Base-by-base conservation (phyloP, 2,888 invertebrate genomes). In the Ennomos quercinarius region DNA sequence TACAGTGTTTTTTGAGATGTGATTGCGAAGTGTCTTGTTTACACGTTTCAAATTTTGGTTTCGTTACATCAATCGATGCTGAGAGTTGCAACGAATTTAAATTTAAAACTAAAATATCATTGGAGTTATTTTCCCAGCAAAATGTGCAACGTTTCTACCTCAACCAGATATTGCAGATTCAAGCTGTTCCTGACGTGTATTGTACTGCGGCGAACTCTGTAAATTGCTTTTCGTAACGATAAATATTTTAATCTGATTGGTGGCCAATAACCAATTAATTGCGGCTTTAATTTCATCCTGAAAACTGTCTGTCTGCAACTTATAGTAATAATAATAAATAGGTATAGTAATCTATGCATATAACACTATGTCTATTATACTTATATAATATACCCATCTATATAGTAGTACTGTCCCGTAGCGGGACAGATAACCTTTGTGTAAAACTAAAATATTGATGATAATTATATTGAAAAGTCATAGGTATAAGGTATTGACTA, bases 201-300 rank as follows among this genome's bases (percentile, higher is more conserved):
- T 89, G 86, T 86, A 83, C 83, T 89, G 89, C 80, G 89, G 89
- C 81, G 77, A 82, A 84, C 84, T 80, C 84, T 84, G 88, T 81
- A 89, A 90, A 91, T 91, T 90, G 91, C 87, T 89, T 91, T 89
- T 87, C 83, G 85, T 83, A 84, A 86, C 89, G 78, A 89, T 89
- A 89, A 90, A 91, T 89, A 90, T 90, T 89, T 91, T 89, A 89
- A 89, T 89, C 87, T 86, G 86, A 87, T 89, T 86, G 86, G 88
- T 86, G 89, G 88, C 83, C 83, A 78, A 84, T 82, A 82, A 87
- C 87, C 87, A 88, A 90, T 91, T 90, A 87, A 89, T 83, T 86
- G 89, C 79, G 87, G 88, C 71, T 87, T 86, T 81, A 78, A 80
- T 81, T 83, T 81, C 71, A 77, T 72, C 64, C 66, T 59, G 76